phyloP scores from a whole-genome alignment of 2,888 invertebrate species.

The Cremastinae sp. region DNA sequence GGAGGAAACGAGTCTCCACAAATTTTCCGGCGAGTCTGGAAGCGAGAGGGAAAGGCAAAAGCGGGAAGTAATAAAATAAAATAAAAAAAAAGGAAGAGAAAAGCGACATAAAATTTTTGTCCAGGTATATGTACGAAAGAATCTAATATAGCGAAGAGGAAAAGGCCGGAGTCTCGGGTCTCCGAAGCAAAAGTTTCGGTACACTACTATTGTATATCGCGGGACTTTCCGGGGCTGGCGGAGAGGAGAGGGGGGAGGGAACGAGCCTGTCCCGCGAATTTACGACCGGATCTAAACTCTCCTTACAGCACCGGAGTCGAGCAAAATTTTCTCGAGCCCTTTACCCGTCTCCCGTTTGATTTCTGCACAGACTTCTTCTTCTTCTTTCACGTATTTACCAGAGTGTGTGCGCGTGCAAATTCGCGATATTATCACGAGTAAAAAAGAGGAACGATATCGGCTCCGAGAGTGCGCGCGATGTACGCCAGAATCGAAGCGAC shows the following conservation, averaged over 20 bases:
- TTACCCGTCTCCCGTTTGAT: conserved; percentile 47
- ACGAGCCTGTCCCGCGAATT: conserved; percentile 49
- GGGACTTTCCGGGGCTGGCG: conserved; percentile 41
- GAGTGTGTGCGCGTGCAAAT: not conserved
- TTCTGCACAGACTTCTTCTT: conserved; percentile 22
- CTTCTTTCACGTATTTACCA: conserved; percentile 9
- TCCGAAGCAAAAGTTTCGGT: conserved; percentile 50
- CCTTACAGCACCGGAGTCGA: conserved; percentile 43
- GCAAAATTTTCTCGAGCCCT: conserved; percentile 31
- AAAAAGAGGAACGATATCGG: conserved; percentile 23
- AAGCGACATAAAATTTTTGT: conserved; percentile 49
- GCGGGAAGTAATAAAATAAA: not conserved
- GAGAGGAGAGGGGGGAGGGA: not conserved
- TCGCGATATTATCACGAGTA: conserved; percentile 18
- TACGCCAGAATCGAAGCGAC: conserved; percentile 12
- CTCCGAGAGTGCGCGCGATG: conserved; percentile 17
- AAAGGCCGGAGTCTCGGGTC: conserved; percentile 3
- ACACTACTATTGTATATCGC: conserved; percentile 47
- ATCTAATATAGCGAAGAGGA: conserved; percentile 51
- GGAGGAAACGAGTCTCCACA: no score
- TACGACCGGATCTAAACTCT: conserved; percentile 55
- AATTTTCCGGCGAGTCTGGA: no score
- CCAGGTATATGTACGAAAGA: conserved; percentile 55
- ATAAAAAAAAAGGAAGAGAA: not conserved
- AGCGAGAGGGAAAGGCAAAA: no score